Percentiles rank a stretch among this genome's conserved stretches.
Evolutionary conservation across 2,888 invertebrate genomes (phyloP).

Genomic region (Drosophila affinis): DNA sequence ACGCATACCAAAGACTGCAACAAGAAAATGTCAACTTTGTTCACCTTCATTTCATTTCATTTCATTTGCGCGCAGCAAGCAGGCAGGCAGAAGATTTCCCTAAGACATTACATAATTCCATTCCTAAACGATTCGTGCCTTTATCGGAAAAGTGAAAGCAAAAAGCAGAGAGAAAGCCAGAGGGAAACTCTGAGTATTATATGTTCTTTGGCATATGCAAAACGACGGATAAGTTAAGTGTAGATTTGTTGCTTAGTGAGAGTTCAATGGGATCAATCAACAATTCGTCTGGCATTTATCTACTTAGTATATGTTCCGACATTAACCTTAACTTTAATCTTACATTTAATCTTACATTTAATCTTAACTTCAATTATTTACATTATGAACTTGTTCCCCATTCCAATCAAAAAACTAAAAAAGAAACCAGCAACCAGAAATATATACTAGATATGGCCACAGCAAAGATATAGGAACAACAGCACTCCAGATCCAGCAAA

Average conservation of each 20-base stretch:
- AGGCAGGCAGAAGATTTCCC: constrained; percentile 19
- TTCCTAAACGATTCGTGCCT: constrained; percentile 43
- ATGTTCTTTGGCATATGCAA: neutral
- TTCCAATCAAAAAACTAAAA: constrained; percentile 5
- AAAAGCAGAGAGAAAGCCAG: constrained; percentile 7
- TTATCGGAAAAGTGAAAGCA: constrained; percentile 34
- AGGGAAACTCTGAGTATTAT: neutral
- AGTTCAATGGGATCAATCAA: constrained; percentile 70
- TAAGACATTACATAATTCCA: constrained; percentile 12
- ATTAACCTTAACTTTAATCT: neutral
- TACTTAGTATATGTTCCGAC: constrained; percentile 42
- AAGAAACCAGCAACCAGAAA: neutral
- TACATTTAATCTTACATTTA: neutral
- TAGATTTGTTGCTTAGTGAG: constrained; percentile 36
- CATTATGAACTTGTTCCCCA: constrained; percentile 19
- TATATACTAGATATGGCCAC: neutral
- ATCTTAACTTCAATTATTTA: constrained; percentile 16
- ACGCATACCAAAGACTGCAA: constrained; percentile 41
- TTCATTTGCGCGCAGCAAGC: neutral
- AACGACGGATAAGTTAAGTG: constrained; percentile 13
- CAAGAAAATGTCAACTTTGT: constrained; percentile 1
- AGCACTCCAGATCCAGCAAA: constrained; percentile 37
- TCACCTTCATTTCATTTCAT: too few species aligned
- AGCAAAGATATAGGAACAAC: constrained; percentile 12
- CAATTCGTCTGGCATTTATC: constrained; percentile 46